A percentile compares a stretch with the other conserved stretches of the same genome.
Conservation (phyloP, 2,888 invertebrate species). For the Rhingia campestris region DNA sequence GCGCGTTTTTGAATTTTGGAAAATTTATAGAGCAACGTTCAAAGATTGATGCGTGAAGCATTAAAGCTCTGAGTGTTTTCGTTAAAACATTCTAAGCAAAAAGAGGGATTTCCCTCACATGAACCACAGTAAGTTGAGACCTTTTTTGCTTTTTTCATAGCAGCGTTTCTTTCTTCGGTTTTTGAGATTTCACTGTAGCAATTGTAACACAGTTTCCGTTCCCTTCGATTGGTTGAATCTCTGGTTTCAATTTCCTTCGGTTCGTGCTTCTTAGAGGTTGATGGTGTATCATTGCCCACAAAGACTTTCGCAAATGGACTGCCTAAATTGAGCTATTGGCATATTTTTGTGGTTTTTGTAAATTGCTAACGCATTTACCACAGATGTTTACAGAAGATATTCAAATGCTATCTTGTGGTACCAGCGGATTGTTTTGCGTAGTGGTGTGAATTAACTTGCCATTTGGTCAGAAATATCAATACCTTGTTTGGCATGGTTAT, state of each 20-base stretch:
- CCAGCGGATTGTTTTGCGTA: slow-evolving; percentile 35
- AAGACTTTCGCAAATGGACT: too few relatives aligned
- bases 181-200: too few relatives aligned
- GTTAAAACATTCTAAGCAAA: too few relatives aligned
- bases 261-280: too few relatives aligned
- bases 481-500: slow-evolving; percentile 51
- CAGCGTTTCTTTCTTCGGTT: too few relatives aligned
- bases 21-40: background rate
- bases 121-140: too few relatives aligned
- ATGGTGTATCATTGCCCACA: too few relatives aligned
- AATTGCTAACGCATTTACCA: slow-evolving; percentile 79
- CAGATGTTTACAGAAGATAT: slow-evolving; percentile 37
- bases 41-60: background rate
- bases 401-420: slow-evolving; percentile 43
- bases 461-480: slow-evolving; percentile 53
- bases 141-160: too few relatives aligned
- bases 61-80: background rate
- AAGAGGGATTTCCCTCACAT: too few relatives aligned
- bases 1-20: background rate
- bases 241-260: too few relatives aligned
- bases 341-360: slow-evolving; percentile 35
- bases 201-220: too few relatives aligned
- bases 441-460: slow-evolving; percentile 22
- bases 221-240: too few relatives aligned
- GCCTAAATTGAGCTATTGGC: slow-evolving; percentile 33